These are phyloP conservation scores for Sinohyriopsis cumingii DNA, from an alignment of 2,888 invertebrate species.

Conservation along the genomic window DNA sequence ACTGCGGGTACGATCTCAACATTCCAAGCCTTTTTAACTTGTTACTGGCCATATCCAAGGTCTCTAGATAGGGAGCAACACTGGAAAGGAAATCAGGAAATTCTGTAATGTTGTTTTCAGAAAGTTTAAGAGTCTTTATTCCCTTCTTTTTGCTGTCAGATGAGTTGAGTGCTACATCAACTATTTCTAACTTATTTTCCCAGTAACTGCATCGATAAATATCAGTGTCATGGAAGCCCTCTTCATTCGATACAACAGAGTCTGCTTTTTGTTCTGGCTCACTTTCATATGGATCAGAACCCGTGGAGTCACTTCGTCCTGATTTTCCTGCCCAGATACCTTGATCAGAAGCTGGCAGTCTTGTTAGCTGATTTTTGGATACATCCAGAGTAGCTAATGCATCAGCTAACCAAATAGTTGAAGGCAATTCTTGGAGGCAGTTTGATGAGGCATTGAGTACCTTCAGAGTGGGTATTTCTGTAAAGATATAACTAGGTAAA, in stretches of 20 bases:
- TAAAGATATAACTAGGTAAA: slow-evolving; percentile 87
- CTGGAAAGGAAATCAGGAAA: slow-evolving; percentile 93
- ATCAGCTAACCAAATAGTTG: slow-evolving; percentile 45
- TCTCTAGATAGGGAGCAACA: slow-evolving; percentile 87
- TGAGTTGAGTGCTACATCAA: slow-evolving; percentile 23
- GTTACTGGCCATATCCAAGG: slow-evolving; percentile 94
- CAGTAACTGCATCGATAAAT: slow-evolving; percentile 20
- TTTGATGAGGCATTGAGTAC: slow-evolving; percentile 92
- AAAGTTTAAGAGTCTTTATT: slow-evolving; percentile 81
- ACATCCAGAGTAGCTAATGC: slow-evolving; percentile 37
- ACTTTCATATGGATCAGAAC: too few relatives aligned
- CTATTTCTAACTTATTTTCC: slow-evolving; percentile 18
- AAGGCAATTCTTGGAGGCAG: slow-evolving; percentile 82
- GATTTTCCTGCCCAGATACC: slow-evolving; percentile 12
- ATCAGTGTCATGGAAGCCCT: too few relatives aligned
- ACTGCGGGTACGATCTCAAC: slow-evolving; percentile 91
- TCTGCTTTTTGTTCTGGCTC: too few relatives aligned
- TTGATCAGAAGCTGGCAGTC: slow-evolving; percentile 24
- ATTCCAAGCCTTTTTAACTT: slow-evolving; percentile 82
- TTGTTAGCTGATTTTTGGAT: slow-evolving; percentile 29
- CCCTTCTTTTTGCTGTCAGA: slow-evolving; percentile 37
- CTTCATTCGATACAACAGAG: too few relatives aligned
- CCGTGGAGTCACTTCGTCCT: too few relatives aligned
- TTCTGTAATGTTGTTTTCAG: slow-evolving; percentile 90
- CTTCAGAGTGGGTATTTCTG: slow-evolving; percentile 81